Base-by-base conservation (phyloP, 2,888 invertebrate species). In the Eustalomyia histrio region DNA sequence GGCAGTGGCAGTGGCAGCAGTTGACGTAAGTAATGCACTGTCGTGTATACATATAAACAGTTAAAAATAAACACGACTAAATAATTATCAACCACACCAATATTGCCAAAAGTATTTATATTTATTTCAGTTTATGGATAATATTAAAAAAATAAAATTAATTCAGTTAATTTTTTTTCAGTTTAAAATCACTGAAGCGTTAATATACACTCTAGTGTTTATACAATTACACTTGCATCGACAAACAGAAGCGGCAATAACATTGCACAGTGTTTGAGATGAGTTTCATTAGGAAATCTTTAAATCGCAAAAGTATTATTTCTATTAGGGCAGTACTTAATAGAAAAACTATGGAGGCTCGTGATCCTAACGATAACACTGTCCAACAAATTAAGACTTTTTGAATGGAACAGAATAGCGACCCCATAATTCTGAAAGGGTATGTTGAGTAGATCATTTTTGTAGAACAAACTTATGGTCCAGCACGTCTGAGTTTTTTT, bases 161-260 rank as follows among this genome's bases (percentile, higher is more conserved):
- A 78, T 61, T 72, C 61, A 72, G 58, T 58, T 60, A 21, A 18
- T 21, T 39, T 18, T 55, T 33, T 79, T 80, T 76, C 33, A 8
- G 35, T 74, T 43, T 29, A 68, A 72, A 76, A 33, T 61, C 65
- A 75, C 71, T 81, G 81, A 81, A 79, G 81, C 81, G 67, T 79
- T 78, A 81, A 81, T 43, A 60, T 39, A 79, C 35, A 33, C 7
- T 12, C 3, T 53, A 64, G 57, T 58, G 55, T 76, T 61, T 24
- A 9, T 35, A 50, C 35, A 21, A 16, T n/a, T 35, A 47, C 14
- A 50, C 7, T 50, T 47, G 39, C 52, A 65, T 47, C 55, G 63
- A 57, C 58, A 53, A 43, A 33, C 29, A 60, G 43, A 12, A 60
- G 64, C 10, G 17, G 53, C 12, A 43, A 10, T 5, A n/a, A 67